Evolutionary conservation across 1,140 invertebrate species (phyloP).

Genomic region (Anadara kagoshimensis): DNA sequence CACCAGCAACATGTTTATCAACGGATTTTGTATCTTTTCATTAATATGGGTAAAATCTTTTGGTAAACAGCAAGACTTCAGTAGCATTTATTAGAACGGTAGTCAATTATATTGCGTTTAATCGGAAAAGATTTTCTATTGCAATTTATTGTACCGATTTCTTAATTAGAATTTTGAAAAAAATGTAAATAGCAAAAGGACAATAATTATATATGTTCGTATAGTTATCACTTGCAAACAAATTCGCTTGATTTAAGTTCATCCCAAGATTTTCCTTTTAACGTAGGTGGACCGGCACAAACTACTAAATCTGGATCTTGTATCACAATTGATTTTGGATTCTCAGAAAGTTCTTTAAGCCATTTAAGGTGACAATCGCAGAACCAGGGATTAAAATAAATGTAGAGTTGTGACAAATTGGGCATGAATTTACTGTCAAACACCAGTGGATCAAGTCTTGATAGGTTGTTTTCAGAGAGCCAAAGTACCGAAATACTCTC

Average conservation of each 20-base stretch:
- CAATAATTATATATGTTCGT: too few species aligned
- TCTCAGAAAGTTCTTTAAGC: slow-evolving; percentile 35
- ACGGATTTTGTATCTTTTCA: too few species aligned
- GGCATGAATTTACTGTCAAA: slow-evolving; percentile 27
- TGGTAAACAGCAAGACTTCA: too few species aligned
- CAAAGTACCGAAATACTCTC: slow-evolving; percentile 26
- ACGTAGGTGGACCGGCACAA: slow-evolving; percentile 36
- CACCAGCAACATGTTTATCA: too few species aligned
- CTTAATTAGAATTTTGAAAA: too few species aligned
- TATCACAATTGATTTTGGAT: slow-evolving; percentile 22
- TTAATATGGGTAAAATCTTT: too few species aligned
- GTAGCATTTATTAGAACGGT: too few species aligned
- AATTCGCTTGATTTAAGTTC: slow-evolving; percentile 40
- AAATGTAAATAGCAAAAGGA: too few species aligned
- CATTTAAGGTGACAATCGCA: slow-evolving; percentile 45
- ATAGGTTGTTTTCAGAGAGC: slow-evolving; percentile 38
- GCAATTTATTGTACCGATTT: too few species aligned
- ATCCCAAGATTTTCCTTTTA: slow-evolving; percentile 44
- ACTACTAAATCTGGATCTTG: slow-evolving; percentile 40
- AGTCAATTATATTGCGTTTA: too few species aligned
- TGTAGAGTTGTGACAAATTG: slow-evolving; percentile 26
- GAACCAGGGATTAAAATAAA: slow-evolving; percentile 43
- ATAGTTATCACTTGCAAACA: slow-evolving; percentile 28
- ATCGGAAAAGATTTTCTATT: too few species aligned
- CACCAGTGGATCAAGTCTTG: slow-evolving; percentile 23